phyloP scores from a whole-genome alignment of 2,113 vertebrate species.

The Odocoileus virginianus region DNA sequence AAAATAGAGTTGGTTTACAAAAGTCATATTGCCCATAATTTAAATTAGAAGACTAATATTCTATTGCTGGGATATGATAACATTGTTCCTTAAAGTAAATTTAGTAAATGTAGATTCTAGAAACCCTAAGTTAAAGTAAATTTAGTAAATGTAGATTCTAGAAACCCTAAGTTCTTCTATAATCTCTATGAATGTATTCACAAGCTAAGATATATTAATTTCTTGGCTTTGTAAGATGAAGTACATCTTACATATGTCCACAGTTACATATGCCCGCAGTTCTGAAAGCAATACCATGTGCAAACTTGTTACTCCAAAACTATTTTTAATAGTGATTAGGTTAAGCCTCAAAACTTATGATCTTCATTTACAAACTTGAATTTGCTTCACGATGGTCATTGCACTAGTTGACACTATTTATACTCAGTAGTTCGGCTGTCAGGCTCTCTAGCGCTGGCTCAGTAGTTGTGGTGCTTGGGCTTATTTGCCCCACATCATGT shows the following conservation, averaged over 20 bases:
- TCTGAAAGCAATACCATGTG: not conserved
- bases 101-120: not conserved
- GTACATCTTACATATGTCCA: not conserved
- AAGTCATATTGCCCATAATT: not conserved
- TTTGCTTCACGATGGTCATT: slow-evolving; percentile 7
- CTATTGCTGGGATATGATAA: not conserved
- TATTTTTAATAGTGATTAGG: not conserved
- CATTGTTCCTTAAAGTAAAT: not conserved
- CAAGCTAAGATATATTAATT: not conserved
- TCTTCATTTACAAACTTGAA: slow-evolving; percentile 3
- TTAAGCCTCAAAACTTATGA: slow-evolving; percentile 17
- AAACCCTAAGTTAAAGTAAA: not conserved
- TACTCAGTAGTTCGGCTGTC: not conserved
- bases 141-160: not conserved
- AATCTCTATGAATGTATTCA: not conserved
- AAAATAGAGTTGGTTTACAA: not conserved
- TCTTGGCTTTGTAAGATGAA: not conserved
- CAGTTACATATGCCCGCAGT: not conserved
- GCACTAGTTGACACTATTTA: not conserved
- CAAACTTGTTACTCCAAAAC: not conserved
- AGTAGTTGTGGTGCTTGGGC: not conserved
- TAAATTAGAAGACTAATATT: not conserved
- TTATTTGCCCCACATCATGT: not conserved
- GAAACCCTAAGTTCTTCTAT: not conserved
- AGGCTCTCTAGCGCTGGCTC: not conserved